Percentiles rank a stretch among this genome's conserved stretches.
These are phyloP conservation scores for Drosophila prostipennis DNA, from an alignment of 2,888 invertebrate genomes.

Conservation along the genomic window DNA sequence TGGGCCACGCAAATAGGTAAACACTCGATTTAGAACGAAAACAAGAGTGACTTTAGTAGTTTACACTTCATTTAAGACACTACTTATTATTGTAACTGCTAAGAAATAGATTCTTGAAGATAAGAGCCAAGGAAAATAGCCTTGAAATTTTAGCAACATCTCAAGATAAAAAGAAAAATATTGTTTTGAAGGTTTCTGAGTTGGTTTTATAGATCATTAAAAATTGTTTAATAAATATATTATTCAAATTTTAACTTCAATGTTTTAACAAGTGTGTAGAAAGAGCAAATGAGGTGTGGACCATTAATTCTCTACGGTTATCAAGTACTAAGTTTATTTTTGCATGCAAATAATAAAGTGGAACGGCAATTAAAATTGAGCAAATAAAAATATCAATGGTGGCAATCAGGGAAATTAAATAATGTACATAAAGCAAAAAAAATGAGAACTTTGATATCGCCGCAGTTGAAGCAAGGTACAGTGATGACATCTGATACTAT, in stretches of 20 bases:
- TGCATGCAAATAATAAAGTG: constrained; percentile 25
- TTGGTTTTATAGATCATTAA: no score
- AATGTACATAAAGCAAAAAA: constrained; percentile 23
- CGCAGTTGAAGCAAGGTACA: constrained; percentile 12
- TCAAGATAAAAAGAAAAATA: no score
- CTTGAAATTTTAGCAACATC: no score
- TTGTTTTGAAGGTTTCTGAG: no score
- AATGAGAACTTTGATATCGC: constrained; percentile 31
- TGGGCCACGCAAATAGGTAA: constrained; percentile 39
- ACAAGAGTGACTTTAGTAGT: constrained; percentile 36
- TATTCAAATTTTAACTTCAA: no score
- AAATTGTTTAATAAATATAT: no score
- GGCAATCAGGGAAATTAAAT: constrained; percentile 40
- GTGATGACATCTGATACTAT: constrained; percentile 13
- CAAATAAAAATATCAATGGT: constrained; percentile 35
- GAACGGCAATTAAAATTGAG: constrained; percentile 32
- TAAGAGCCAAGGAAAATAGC: background rate
- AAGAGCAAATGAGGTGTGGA: constrained; percentile 5
- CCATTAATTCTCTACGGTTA: constrained; percentile 18
- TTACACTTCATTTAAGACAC: background rate
- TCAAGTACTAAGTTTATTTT: constrained; percentile 20
- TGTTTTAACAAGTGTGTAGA: background rate
- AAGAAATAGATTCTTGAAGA: background rate
- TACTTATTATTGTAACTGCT: background rate
- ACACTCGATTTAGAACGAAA: constrained; percentile 36